Conservation (phyloP, 1,140 invertebrate genomes). For the Linepithema humile region DNA sequence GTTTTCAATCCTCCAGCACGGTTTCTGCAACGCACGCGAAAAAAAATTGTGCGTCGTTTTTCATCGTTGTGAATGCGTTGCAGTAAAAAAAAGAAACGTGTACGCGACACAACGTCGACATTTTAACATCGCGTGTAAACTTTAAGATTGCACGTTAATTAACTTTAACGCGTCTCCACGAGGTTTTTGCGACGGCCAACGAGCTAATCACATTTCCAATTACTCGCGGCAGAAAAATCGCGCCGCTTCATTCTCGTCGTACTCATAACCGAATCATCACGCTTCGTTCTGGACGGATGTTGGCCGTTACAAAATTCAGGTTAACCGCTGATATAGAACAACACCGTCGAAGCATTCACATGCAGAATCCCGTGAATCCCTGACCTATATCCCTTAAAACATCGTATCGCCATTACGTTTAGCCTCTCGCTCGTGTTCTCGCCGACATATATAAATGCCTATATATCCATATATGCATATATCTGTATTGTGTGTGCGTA, state of each 20-base stretch:
- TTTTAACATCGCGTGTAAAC: constrained; percentile 33
- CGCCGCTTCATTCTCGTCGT: background rate
- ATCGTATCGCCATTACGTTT: constrained; percentile 66
- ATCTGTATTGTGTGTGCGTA: background rate
- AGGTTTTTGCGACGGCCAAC: background rate
- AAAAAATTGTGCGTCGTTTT: background rate
- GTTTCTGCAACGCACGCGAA: background rate
- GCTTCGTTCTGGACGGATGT: constrained; percentile 28
- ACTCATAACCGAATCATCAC: constrained; percentile 6
- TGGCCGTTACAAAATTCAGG: constrained; percentile 59
- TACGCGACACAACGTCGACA: background rate
- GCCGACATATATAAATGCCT: background rate
- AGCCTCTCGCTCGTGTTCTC: constrained; percentile 7
- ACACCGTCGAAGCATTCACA: constrained; percentile 53
- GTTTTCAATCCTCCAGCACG: background rate
- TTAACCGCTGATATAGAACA: constrained; percentile 65
- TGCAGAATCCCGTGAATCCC: constrained; percentile 62
- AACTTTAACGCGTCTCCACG: constrained; percentile 14
- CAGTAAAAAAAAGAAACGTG: background rate
- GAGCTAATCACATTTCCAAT: constrained; percentile 44
- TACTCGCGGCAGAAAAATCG: constrained; percentile 27
- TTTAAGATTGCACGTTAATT: constrained; percentile 48
- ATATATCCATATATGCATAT: background rate
- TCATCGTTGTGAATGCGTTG: background rate
- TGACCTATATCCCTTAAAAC: constrained; percentile 73